Evolutionary conservation across 1,140 invertebrate genomes (phyloP).

Genomic region (Whitmania pigra): DNA sequence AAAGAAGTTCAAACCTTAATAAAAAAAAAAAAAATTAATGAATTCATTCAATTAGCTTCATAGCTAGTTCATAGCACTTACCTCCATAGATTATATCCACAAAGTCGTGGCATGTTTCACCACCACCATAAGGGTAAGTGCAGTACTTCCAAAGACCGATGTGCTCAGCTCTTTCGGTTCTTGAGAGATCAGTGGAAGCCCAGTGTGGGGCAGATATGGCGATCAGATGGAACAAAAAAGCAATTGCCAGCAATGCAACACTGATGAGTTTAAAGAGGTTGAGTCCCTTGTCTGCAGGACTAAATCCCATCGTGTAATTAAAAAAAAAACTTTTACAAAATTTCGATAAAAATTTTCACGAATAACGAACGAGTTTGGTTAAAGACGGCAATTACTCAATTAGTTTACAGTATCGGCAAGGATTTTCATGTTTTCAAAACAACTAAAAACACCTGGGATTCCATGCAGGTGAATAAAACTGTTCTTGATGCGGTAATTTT

Average conservation of each 20-base stretch:
- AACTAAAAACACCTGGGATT: no score
- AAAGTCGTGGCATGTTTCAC: slow-evolving; percentile 21
- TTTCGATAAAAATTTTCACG: no score
- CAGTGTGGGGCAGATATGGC: slow-evolving; percentile 21
- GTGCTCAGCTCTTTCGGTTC: slow-evolving; percentile 18
- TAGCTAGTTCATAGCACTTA: not conserved
- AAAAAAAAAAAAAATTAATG: not conserved
- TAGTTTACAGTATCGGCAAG: no score
- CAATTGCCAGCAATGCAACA: not conserved
- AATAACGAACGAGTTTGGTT: no score
- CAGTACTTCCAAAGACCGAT: slow-evolving; percentile 25
- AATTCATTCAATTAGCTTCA: no score
- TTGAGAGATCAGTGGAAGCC: slow-evolving; percentile 11
- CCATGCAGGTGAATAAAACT: no score
- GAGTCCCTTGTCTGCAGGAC: not conserved
- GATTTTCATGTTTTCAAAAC: no score
- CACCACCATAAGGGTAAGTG: slow-evolving; percentile 20
- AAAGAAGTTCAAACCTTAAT: not conserved
- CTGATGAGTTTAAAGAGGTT: slow-evolving; percentile 6
- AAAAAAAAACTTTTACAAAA: no score
- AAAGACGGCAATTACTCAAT: no score
- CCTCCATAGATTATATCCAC: slow-evolving; percentile 22
- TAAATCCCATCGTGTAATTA: slow-evolving; percentile 5
- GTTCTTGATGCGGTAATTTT: no score
- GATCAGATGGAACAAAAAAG: slow-evolving; percentile 24